Conservation (phyloP, 2,797 vertebrate species). For the Anguilla megastoma region DNA sequence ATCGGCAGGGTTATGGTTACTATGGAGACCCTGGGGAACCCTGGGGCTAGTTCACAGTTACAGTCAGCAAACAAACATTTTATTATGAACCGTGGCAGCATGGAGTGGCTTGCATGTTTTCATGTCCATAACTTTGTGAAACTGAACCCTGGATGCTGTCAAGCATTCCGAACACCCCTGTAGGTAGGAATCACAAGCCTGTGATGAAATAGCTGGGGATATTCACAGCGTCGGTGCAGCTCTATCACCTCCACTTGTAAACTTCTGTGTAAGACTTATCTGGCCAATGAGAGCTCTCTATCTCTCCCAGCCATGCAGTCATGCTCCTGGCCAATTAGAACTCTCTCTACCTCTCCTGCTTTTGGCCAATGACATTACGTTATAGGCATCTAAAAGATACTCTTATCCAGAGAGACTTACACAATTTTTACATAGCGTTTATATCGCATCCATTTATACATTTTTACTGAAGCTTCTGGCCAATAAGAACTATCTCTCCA, state of each 20-base stretch:
- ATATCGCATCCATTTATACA: no score
- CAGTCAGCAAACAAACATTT: background rate
- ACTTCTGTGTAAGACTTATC: background rate
- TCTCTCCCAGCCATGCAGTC: background rate
- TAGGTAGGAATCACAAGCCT: background rate
- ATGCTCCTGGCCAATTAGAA: background rate
- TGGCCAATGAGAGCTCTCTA: background rate
- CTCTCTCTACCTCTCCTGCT: background rate
- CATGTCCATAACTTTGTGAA: background rate
- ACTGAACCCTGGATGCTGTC: background rate
- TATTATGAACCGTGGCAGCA: background rate
- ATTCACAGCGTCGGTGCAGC: background rate
- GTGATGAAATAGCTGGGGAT: background rate
- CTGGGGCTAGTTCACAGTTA: background rate
- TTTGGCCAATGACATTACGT: conserved; percentile 39
- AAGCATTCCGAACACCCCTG: background rate
- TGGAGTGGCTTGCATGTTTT: background rate
- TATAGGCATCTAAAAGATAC: no score
- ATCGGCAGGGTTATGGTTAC: conserved; percentile 56
- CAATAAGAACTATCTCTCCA: background rate
- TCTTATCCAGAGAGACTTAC: no score
- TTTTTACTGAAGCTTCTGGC: background rate
- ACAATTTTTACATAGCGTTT: no score
- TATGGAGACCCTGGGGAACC: conserved; percentile 29
- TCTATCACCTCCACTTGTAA: background rate